phyloP scores from a whole-genome alignment of 2,888 invertebrate genomes.

The Ditula angustiorana region DNA sequence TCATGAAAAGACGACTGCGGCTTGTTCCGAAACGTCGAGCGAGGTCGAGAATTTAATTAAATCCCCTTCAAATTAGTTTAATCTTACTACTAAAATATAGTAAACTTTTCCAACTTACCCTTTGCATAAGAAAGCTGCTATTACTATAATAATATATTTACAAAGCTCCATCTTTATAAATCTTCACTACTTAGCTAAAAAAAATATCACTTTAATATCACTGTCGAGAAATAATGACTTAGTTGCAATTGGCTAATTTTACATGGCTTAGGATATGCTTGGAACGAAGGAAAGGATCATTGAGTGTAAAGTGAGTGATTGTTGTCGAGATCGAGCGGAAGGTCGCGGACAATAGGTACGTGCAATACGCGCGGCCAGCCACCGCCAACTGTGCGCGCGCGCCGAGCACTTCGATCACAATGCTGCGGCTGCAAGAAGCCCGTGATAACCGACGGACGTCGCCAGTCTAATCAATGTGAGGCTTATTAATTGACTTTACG shows the following conservation, averaged over 20 bases:
- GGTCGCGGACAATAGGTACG: conserved; percentile 49
- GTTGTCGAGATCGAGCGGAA: conserved; percentile 43
- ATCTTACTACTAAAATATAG: no score
- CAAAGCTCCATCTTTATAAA: conserved; percentile 43
- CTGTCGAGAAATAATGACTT: conserved; percentile 41
- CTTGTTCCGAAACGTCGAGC: no score
- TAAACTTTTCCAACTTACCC: conserved; percentile 64
- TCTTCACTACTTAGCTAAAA: conserved; percentile 36
- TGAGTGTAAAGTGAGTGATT: conserved; percentile 48
- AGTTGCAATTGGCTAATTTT: conserved; percentile 44
- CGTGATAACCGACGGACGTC: background rate
- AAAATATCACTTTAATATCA: conserved; percentile 52
- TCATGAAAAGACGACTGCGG: no score
- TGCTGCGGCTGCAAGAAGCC: background rate
- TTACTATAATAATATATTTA: conserved; percentile 48
- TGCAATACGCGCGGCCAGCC: conserved; percentile 54
- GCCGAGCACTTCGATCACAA: conserved; percentile 29
- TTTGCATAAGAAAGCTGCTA: conserved; percentile 49
- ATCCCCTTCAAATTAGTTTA: no score
- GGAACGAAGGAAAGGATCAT: conserved; percentile 47
- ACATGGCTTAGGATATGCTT: conserved; percentile 51
- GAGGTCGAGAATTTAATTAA: no score
- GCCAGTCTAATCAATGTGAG: background rate
- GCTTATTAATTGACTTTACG: no score
- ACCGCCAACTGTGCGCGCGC: conserved; percentile 54